These are phyloP conservation scores for Stigmatopora argus DNA, from an alignment of 2,113 vertebrate genomes.

Conservation along the genomic window DNA sequence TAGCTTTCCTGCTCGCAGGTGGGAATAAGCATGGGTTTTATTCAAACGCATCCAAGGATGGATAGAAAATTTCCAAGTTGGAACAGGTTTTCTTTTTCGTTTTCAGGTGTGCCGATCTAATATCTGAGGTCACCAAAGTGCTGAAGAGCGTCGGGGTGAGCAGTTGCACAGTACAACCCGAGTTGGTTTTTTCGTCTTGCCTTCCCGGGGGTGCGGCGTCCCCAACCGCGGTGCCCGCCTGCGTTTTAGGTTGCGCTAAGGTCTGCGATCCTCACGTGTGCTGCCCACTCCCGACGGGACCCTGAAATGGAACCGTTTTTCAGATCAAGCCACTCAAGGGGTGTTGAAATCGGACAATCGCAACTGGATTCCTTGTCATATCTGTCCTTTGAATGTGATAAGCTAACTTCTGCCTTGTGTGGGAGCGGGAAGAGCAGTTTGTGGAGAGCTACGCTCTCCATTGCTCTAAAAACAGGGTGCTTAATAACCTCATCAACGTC, in stretches of 20 bases:
- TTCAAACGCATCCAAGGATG: too few relatives aligned
- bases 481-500: too few relatives aligned
- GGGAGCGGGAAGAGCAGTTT: too few relatives aligned
- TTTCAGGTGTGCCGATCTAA: slow-evolving; percentile 53
- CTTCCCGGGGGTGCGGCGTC: neutral
- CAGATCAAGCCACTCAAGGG: neutral
- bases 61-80: neutral
- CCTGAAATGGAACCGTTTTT: neutral
- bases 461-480: too few relatives aligned
- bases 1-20: slow-evolving; percentile 49
- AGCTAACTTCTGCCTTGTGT: neutral
- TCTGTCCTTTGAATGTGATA: neutral
- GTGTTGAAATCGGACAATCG: neutral
- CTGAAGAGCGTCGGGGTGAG: slow-evolving; percentile 60
- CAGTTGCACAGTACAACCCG: slow-evolving; percentile 71
- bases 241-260: slow-evolving; percentile 62
- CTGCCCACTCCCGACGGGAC: slow-evolving; percentile 46
- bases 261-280: slow-evolving; percentile 62
- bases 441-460: too few relatives aligned
- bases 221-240: slow-evolving; percentile 24
- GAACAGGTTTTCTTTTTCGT: neutral
- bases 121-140: slow-evolving; percentile 53
- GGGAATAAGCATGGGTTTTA: neutral
- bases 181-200: slow-evolving; percentile 40
- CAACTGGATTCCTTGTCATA: neutral